These are phyloP conservation scores for Muraenolepis orangiensis DNA, from an alignment of 2,797 vertebrate genomes.

Conservation along the genomic window DNA sequence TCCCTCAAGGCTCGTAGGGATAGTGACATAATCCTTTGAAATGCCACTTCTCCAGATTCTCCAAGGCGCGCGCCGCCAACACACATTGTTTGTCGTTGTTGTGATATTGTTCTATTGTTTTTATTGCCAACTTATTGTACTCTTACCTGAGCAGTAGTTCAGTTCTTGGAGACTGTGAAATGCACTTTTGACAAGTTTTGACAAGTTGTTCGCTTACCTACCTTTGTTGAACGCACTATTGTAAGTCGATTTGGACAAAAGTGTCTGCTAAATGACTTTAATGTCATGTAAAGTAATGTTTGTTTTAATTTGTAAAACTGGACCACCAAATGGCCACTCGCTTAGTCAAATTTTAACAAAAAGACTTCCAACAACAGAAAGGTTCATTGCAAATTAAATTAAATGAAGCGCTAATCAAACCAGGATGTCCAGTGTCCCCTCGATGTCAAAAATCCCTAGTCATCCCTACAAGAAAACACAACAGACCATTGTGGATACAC, in stretches of 20 bases:
- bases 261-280: no score
- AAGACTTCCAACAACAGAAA: slow-evolving; percentile 10
- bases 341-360: neutral
- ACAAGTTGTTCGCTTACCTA: no score
- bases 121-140: no score
- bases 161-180: no score
- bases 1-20: neutral
- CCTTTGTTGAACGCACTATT: no score
- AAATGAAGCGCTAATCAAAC: slow-evolving; percentile 30
- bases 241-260: no score
- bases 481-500: slow-evolving; percentile 34
- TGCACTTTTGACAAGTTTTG: no score
- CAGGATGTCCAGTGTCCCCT: no score
- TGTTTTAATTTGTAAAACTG: neutral
- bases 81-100: neutral
- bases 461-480: slow-evolving; percentile 37
- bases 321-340: slow-evolving; percentile 8
- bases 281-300: no score
- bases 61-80: neutral
- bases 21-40: slow-evolving; percentile 8
- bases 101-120: no score
- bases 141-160: no score
- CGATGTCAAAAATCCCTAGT: slow-evolving; percentile 43
- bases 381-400: slow-evolving; percentile 43
- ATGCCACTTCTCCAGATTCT: neutral